Conservation (phyloP, 2,888 invertebrate species). For the Agriotes lineatus region DNA sequence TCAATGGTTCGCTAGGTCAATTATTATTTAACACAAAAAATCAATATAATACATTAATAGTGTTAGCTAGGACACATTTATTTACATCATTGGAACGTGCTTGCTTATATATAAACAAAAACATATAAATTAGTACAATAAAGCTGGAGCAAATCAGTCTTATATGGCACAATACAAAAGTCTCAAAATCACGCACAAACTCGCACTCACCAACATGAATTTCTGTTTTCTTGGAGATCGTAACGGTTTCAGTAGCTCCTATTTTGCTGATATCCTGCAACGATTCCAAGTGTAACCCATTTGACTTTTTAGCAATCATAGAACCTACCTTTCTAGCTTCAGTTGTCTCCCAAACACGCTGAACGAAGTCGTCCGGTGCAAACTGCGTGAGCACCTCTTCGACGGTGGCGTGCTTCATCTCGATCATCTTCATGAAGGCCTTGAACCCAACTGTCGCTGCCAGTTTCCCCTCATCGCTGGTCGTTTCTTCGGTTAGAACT, state of each 20-base stretch:
- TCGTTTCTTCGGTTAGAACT: constrained; percentile 84
- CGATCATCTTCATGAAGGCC: constrained; percentile 89
- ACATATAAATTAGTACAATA: constrained; percentile 32
- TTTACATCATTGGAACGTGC: not conserved
- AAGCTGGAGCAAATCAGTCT: constrained; percentile 38
- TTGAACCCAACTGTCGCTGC: constrained; percentile 87
- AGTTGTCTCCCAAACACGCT: constrained; percentile 83
- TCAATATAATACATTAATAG: no score
- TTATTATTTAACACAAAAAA: no score
- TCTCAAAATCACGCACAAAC: constrained; percentile 48
- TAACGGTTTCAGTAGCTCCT: constrained; percentile 64
- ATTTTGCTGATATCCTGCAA: constrained; percentile 63
- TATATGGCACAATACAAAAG: constrained; percentile 33
- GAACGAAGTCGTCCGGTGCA: constrained; percentile 85
- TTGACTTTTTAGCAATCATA: no score
- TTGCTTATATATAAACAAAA: constrained; percentile 13
- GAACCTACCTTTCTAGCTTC: constrained; percentile 77
- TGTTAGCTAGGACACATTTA: no score
- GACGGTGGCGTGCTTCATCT: constrained; percentile 82
- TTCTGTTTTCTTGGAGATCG: constrained; percentile 66
- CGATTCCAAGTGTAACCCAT: no score
- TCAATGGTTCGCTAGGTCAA: no score
- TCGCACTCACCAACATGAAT: constrained; percentile 65
- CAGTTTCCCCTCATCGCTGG: constrained; percentile 80
- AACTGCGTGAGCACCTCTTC: constrained; percentile 88